Base-by-base conservation (phyloP, 2,888 invertebrate species). In the Drosophila sordidula region DNA sequence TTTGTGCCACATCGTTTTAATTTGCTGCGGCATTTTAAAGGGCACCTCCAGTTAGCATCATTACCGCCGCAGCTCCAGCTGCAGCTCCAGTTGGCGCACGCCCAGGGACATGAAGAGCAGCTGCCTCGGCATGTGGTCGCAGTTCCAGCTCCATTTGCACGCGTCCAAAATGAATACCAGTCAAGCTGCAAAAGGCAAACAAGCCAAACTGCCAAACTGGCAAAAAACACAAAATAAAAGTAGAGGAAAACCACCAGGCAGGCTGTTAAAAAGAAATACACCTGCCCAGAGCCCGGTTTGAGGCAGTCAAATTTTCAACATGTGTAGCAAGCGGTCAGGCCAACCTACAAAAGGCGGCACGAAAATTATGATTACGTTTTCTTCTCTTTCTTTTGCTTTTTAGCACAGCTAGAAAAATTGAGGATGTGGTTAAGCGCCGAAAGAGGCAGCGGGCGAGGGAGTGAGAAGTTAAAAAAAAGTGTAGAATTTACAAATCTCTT, bases 351-450 rank as follows among this genome's bases (percentile, higher is more conserved):
- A 75, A 71, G 71, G 68, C 76, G 63, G 76, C 59, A 69, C 57
- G 79, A 26, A 75, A 75, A 72, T 71, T 77, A 78, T 77, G 78
- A 78, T 78, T 78, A 78, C 62, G 22, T 66, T 74, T 52, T 58
- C 55, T 29, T 34, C 12, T 46, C 45, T 61, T 9, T 46, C 41
- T 50, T 49, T 61, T 61, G 11, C 50, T 74, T 84, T 79, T 71
- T 69, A 47, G 78, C 86, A 69, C 79, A 81, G 77, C 68, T 77
- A 78, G 75, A 76, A 80, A 78, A 84, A 85, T 85, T 85, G 85
- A 84, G 84, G 87, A 84, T 84, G 84, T 87, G 84, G 84, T 82
- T 75, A 77, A 63, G 57, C 63, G 46, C 42, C 47, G 47, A 46
- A 47, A 50, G 58, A 42, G 51, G 49, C n/a, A 4, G 26, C 34